These are phyloP conservation scores for Trialeurodes vaporariorum DNA, from an alignment of 1,140 invertebrate species.

Conservation along the genomic window DNA sequence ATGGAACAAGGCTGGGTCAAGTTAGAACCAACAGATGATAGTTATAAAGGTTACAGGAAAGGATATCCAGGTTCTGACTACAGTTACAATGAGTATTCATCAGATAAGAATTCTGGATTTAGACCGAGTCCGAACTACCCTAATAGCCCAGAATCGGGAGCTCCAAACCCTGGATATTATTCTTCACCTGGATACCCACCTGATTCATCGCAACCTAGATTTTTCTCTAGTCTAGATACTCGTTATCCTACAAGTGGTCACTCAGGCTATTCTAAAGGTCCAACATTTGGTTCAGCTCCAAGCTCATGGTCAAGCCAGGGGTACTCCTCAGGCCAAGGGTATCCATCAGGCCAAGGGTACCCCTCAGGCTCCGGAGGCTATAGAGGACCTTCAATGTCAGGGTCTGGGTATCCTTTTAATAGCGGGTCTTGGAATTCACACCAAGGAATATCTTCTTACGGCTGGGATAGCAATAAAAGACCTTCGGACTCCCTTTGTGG, in stretches of 20 bases:
- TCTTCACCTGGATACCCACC: neutral
- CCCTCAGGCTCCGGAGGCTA: neutral
- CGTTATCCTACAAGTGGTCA: neutral
- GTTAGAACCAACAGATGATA: neutral
- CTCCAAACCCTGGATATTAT: too few species aligned
- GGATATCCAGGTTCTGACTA: too few species aligned
- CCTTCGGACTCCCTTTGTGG: conserved; percentile 14
- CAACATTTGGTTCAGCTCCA: neutral
- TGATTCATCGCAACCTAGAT: neutral
- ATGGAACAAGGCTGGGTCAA: neutral
- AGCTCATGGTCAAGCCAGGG: neutral
- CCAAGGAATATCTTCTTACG: conserved; percentile 17
- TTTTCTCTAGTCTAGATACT: neutral
- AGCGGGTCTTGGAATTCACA: conserved; percentile 32
- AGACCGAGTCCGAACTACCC: neutral
- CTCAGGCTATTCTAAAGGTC: neutral
- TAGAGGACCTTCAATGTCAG: neutral
- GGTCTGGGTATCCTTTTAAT: neutral
- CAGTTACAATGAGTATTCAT: neutral
- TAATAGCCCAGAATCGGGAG: too few species aligned
- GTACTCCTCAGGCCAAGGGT: neutral
- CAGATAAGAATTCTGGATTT: neutral
- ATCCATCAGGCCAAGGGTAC: neutral
- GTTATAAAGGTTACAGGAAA: neutral
- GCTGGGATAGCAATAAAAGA: conserved; percentile 17